Evolutionary conservation across 2,888 invertebrate genomes (phyloP).

Genomic region (Eueremaeus valkanovi): DNA sequence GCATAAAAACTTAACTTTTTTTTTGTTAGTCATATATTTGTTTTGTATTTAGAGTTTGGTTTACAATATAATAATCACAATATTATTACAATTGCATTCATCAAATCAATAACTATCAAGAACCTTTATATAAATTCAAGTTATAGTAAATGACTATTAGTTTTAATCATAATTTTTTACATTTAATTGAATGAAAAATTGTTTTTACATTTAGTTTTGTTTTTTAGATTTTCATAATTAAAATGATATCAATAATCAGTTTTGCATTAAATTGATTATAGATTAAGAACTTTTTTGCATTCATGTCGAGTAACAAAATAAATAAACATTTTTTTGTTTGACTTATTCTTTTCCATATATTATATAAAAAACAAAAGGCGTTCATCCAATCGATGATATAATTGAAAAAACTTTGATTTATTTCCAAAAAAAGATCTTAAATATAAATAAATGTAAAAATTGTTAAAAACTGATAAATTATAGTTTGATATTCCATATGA

Average conservation of each 20-base stretch:
- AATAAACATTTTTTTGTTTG: slow-evolving; percentile 20
- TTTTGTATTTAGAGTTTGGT: no score
- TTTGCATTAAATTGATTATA: background rate
- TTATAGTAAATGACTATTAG: no score
- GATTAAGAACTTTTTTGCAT: background rate
- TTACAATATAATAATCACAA: no score
- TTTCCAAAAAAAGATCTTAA: background rate
- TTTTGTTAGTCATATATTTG: no score
- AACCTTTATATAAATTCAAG: no score
- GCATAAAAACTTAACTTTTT: background rate
- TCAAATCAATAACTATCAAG: no score
- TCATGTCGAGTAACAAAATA: slow-evolving; percentile 9
- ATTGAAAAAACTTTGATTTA: slow-evolving; percentile 16
- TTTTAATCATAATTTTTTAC: no score
- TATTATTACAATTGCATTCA: no score
- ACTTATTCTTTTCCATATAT: background rate
- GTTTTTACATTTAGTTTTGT: background rate
- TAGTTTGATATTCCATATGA: background rate
- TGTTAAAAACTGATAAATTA: background rate
- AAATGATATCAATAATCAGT: background rate
- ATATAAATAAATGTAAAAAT: background rate
- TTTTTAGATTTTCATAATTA: background rate
- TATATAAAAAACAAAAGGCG: slow-evolving; percentile 27
- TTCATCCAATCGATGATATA: background rate
- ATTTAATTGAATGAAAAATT: no score